These are phyloP conservation scores for Hirtodrosophila trivittata DNA, from an alignment of 2,888 invertebrate species.

Conservation along the genomic window DNA sequence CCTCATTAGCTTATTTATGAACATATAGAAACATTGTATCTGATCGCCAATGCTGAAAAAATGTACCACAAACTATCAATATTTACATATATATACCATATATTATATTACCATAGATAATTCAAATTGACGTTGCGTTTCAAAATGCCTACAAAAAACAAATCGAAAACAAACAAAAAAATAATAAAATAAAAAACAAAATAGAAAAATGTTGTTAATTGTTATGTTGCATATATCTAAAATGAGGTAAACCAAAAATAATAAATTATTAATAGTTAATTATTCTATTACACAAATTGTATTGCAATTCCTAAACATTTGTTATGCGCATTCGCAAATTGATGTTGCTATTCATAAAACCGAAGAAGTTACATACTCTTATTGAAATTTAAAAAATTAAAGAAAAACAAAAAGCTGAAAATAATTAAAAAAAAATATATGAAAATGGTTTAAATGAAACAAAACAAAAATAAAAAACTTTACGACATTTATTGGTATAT, in stretches of 20 bases:
- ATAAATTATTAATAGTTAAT: slow-evolving; percentile 54
- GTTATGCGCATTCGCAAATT: slow-evolving; percentile 56
- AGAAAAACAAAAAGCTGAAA: slow-evolving; percentile 41
- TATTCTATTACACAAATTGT: slow-evolving; percentile 56
- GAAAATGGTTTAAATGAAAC: slow-evolving; percentile 40
- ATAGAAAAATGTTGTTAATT: slow-evolving; percentile 55
- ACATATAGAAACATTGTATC: slow-evolving; percentile 11
- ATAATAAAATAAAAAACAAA: no score
- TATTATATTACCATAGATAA: slow-evolving; percentile 18
- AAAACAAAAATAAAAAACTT: slow-evolving; percentile 19
- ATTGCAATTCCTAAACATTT: slow-evolving; percentile 71
- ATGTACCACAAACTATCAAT: slow-evolving; percentile 29
- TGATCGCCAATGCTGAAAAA: slow-evolving; percentile 39
- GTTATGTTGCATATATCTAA: slow-evolving; percentile 65
- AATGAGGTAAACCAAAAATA: slow-evolving; percentile 47
- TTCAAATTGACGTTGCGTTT: slow-evolving; percentile 45
- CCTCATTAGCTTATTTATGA: slow-evolving; percentile 63
- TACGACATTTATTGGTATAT: slow-evolving; percentile 89
- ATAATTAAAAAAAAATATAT: slow-evolving; percentile 20
- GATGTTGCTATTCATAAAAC: slow-evolving; percentile 62
- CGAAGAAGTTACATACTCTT: slow-evolving; percentile 56
- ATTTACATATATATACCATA: slow-evolving; percentile 25
- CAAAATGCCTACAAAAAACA: slow-evolving; percentile 26
- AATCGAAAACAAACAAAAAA: no score
- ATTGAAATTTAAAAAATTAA: slow-evolving; percentile 46